Evolutionary conservation across 2,888 invertebrate genomes (phyloP), one percentile per base, ranked within the genome.

Genomic region (Pammene aurita): DNA sequence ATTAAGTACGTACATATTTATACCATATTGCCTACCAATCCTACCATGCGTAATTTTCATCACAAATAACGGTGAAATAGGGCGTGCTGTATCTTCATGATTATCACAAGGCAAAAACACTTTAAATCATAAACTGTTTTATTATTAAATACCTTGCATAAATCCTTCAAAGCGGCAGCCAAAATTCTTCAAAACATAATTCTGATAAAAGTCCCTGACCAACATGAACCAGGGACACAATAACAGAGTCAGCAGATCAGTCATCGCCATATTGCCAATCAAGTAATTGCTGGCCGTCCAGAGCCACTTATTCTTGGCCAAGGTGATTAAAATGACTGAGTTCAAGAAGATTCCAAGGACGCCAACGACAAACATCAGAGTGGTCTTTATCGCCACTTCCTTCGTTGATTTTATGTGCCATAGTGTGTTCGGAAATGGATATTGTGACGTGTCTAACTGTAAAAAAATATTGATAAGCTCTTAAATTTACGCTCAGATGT

Each of bases 141-240:
- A 44, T 26, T 6, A 13, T 26, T 26, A 67, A 65, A 68, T 67
- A 95, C 96, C 94, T 90, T 96, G 96, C 44, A 96, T 80, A 77
- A 96, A 96, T 1, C 96, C 96, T 84, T 97, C 97, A 75, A 95
- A 93, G 74, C 94, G 94, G 82, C 97, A 97, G 9, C 96, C 96
- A 67, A 96, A 93, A 11, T 91, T 88, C 16, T 95, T 96, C 69
- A 97, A 85, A 73, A 95, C 93, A 83, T 95, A 97, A 77, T 96
- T 96, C 87, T 97, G 97, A 78, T 94, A 96, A 77, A 96, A 94
- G 81, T 97, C 96, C 54, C 94, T 92, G 13, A 95, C 93, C 72
- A 97, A 88, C 86, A 96, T 95, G 77, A 97, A 94, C 94, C 95
- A 95, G 0, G 97, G 96, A 65, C 96, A 96, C 10, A 96, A 87